Evolutionary conservation across 2,797 vertebrate genomes (phyloP).

Genomic region (Rhinogobio ventralis): DNA sequence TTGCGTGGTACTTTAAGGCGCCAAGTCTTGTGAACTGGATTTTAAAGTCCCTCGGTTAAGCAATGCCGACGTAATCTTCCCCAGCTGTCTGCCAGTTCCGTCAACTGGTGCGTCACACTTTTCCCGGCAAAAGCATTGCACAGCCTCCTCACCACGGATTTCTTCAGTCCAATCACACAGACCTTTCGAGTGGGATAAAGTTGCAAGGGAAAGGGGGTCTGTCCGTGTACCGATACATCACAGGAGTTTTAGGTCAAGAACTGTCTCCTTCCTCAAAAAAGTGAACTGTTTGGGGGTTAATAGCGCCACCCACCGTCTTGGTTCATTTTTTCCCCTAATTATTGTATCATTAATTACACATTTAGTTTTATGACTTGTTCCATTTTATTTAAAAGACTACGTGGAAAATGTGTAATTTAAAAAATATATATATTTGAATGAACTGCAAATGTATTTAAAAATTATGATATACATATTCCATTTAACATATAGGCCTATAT

Average conservation of each 20-base stretch:
- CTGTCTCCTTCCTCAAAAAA: slow-evolving; percentile 13
- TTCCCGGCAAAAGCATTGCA: not conserved
- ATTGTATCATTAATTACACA: not conserved
- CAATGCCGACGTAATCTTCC: slow-evolving; percentile 28
- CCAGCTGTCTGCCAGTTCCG: slow-evolving; percentile 30
- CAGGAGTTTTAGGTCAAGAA: not conserved
- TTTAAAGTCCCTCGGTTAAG: slow-evolving; percentile 36
- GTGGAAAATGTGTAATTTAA: not conserved
- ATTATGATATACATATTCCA: not conserved
- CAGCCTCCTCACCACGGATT: not conserved
- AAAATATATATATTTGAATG: not conserved
- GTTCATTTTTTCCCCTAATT: not conserved
- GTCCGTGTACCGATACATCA: not conserved
- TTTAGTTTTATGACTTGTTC: not conserved
- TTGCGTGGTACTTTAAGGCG: not conserved
- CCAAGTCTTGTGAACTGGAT: slow-evolving; percentile 54
- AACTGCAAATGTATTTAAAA: not conserved
- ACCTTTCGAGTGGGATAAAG: not conserved
- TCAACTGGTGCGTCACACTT: slow-evolving; percentile 19
- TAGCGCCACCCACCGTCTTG: slow-evolving; percentile 43
- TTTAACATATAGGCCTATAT: not conserved
- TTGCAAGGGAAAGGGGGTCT: not conserved
- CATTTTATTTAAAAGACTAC: not conserved
- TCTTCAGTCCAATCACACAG: not conserved
- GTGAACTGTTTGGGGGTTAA: slow-evolving; percentile 6